Evolutionary conservation across 2,113 vertebrate genomes (phyloP), one percentile per base, ranked within the genome.

Genomic region (Chrysochloris asiatica): DNA sequence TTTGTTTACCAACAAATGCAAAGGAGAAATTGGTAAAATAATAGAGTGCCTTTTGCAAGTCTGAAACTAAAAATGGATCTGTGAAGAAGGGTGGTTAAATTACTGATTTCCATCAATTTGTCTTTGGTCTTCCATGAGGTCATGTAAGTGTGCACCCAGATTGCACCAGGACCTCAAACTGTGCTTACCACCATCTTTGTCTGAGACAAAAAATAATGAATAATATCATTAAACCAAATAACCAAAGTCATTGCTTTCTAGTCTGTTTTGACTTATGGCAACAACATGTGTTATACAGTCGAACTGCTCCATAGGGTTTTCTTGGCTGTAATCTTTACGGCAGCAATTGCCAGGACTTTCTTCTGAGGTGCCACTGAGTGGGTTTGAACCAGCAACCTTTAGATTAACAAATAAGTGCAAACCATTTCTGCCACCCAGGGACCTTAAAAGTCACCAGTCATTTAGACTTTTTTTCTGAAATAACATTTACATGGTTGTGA

Each of bases 21-120:
- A 85, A 76, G 36, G 26, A 45, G 28, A 92, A 90, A 90, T 84
- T 87, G 38, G 48, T 85, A 13, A 87, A 91, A 75, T 41, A 63
- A 75, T 76, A 8, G 8, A 81, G 36, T 76, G 21, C 26, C 33
- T n/a, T 76, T 61, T 71, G 19, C 13, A 85, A 83, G 22, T 50
- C 19, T 84, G 41, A 82, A 88, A 79, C 48, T 24, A n/a, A 38
- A 63, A 88, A 47, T 71, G 13, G 7, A 38, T 61, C 19, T 81
- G 54, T 86, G 28, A 54, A 38, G 84, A 93, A 86, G 14, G 75
- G 10, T 24, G 13, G 21, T 30, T 56, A 56, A 48, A 50, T 91
- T 81, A 28, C 48, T 87, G 52, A 43, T 36, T 81, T 78, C 47
- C 19, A 43, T 78, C 43, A 14, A 63, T 86, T 8, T 38, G 3